Evolutionary conservation across 2,797 vertebrate genomes (phyloP).

Genomic region (Neosalanx taihuensis): DNA sequence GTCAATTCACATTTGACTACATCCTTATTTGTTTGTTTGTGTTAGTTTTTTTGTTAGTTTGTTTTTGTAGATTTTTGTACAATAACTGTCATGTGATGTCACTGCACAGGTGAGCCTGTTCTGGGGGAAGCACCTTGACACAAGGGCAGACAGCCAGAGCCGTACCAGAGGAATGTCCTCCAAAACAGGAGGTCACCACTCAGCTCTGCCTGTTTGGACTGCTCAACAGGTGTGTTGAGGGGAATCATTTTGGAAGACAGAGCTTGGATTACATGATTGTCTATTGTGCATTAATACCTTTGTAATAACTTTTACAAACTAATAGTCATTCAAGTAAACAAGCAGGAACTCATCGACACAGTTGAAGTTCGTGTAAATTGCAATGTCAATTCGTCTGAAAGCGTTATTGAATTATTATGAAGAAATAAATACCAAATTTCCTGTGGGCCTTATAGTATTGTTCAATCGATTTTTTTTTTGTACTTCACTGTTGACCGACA

Average conservation of each 20-base stretch:
- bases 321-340: not conserved
- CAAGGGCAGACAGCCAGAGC: conserved; percentile 33
- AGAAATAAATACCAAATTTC: not conserved
- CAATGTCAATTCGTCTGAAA: not conserved
- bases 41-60: no score
- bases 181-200: conserved; percentile 43
- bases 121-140: conserved; percentile 38
- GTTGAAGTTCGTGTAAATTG: not conserved
- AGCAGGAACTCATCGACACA: not conserved
- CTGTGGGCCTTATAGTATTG: not conserved
- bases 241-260: not conserved
- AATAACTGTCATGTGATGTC: conserved; percentile 37
- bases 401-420: not conserved
- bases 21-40: no score
- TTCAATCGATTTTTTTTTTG: not conserved
- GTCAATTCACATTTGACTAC: no score
- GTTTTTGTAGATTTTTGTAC: not conserved
- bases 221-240: conserved; percentile 10
- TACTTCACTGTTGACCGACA: not conserved
- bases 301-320: not conserved
- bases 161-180: conserved; percentile 56
- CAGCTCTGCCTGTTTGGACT: not conserved
- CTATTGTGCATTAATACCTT: not conserved
- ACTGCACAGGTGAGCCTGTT: conserved; percentile 22
- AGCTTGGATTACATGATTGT: conserved; percentile 18